Base-by-base conservation (phyloP, 2,888 invertebrate species). In the Hermaeophaga mercurialis region DNA sequence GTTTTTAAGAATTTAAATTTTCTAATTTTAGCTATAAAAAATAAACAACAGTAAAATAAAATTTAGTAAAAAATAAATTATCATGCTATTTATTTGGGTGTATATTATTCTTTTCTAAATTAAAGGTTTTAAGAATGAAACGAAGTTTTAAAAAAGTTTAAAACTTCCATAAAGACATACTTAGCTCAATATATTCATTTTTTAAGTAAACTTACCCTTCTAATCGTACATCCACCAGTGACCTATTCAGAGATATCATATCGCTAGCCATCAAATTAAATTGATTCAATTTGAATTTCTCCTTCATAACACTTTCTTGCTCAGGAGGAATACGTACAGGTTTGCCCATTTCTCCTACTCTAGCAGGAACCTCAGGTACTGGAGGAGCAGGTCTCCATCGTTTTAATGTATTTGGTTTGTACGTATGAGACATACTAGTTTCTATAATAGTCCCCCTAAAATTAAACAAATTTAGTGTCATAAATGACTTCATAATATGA, bases 181-280 rank as follows among this genome's bases (percentile, higher is more conserved):
- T n/a, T n/a, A n/a, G n/a, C n/a, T n/a, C n/a, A n/a, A n/a, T n/a
- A n/a, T n/a, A n/a, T n/a, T n/a, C n/a, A n/a, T n/a, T n/a, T n/a
- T n/a, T n/a, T n/a, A 22, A 22, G 7, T 3, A 22, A 5, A 63
- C 67, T 65, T 80, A 96, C 91, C 92, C 92, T 64, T 90, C 90
- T 75, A 96, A 85, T 73, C 98, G 82, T 63, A 97, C 94, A 80
- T 99, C 99, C 18, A 92, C 88, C 54, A 99, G 83, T 5, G 95
- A 94, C 70, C 99, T 84, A 81, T 99, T 99, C 61, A 98, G 79
- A 60, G 96, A 94, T 73, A 99, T 96, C 88, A 94, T 90, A 78
- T 99, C 97, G 77, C 96, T 96, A 65, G 98, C 99, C 77, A 97
- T 81, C 67, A 99, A 82, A 80, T 99, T 99, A 81, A 99, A 99